These are phyloP conservation scores for Agrochola lychnidis DNA, from an alignment of 2,888 invertebrate species.

Conservation along the genomic window DNA sequence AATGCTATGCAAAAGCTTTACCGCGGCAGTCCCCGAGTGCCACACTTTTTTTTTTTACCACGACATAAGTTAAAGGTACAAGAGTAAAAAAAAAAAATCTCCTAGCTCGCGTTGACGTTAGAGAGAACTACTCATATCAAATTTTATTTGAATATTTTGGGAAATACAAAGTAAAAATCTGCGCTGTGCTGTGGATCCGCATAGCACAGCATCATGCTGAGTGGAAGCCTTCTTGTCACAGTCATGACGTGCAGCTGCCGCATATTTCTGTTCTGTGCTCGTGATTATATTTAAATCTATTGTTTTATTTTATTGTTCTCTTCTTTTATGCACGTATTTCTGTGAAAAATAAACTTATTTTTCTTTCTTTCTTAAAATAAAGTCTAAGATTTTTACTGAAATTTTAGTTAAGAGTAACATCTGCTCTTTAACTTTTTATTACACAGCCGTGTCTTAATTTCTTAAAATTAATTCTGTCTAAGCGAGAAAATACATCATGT, in stretches of 20 bases:
- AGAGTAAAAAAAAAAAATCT: background rate
- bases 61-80: background rate
- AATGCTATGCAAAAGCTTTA: too few relatives aligned
- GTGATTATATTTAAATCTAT: too few relatives aligned
- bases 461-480: slow-evolving; percentile 46
- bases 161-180: background rate
- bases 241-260: too few relatives aligned
- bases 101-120: background rate
- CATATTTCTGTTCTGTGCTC: too few relatives aligned
- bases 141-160: background rate
- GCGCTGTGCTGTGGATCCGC: too few relatives aligned
- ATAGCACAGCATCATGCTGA: too few relatives aligned
- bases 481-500: slow-evolving; percentile 58
- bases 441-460: slow-evolving; percentile 43
- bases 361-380: background rate
- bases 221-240: too few relatives aligned
- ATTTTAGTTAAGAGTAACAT: slow-evolving; percentile 19
- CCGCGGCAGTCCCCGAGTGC: too few relatives aligned
- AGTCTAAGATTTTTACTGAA: slow-evolving; percentile 1
- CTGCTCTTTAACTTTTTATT: slow-evolving; percentile 37
- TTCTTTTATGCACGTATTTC: too few relatives aligned
- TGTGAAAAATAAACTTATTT: too few relatives aligned
- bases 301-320: too few relatives aligned
- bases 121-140: background rate
- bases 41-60: too few relatives aligned